Evolutionary conservation across 2,113 vertebrate species (phyloP).

Genomic region (Orcinus orca): DNA sequence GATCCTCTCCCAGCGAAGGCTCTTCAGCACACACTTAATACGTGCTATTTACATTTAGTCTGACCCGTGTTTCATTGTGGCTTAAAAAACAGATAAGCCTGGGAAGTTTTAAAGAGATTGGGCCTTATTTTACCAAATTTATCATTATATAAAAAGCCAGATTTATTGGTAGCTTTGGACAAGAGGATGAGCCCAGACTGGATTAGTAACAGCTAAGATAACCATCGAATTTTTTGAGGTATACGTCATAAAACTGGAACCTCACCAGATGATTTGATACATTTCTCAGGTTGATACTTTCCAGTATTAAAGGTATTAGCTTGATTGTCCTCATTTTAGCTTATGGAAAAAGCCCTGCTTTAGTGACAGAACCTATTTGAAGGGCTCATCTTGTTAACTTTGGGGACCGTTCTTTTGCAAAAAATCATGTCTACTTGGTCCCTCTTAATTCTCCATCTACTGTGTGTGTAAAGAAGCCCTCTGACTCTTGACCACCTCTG

Average conservation of each 20-base stretch:
- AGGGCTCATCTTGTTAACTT: background rate
- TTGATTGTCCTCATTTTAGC: background rate
- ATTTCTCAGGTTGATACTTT: conserved; percentile 38
- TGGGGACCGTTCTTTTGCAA: background rate
- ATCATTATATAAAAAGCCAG: background rate
- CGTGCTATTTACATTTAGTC: background rate
- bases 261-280: background rate
- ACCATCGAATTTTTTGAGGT: background rate
- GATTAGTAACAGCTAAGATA: conserved; percentile 4
- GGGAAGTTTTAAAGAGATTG: background rate
- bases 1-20: background rate
- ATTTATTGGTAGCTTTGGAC: background rate
- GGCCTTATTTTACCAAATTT: conserved; percentile 2
- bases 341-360: background rate
- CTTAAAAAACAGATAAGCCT: background rate
- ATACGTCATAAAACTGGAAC: background rate
- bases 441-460: background rate
- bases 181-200: background rate
- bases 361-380: background rate
- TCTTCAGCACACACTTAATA: background rate
- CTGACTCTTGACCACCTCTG: background rate
- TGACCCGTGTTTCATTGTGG: background rate
- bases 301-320: conserved; percentile 13
- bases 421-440: background rate
- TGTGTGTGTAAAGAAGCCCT: background rate